phyloP scores from a whole-genome alignment of 2,113 vertebrate genomes.

The human region GRCh38 chr2:167494501-167495000 shows the following conservation, averaged over 20 bases:
- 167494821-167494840: neutral
- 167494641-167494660: neutral
- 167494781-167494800: neutral
- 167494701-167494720: conserved; percentile 29
- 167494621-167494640: neutral
- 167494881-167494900: neutral
- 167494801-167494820: neutral
- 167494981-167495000: neutral
- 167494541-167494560: neutral
- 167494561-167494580: neutral
- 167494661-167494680: neutral
- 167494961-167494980: neutral
- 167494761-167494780: neutral
- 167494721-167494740: neutral
- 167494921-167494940: neutral
- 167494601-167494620: neutral
- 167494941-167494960: neutral
- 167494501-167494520: neutral
- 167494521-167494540: neutral
- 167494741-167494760: neutral
- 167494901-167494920: neutral
- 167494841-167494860: neutral
- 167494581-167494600: conserved; percentile 1
- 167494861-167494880: neutral
- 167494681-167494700: neutral